These are phyloP conservation scores for Plestiodon gilberti DNA, from an alignment of 2,113 vertebrate genomes.

Conservation along the genomic window DNA sequence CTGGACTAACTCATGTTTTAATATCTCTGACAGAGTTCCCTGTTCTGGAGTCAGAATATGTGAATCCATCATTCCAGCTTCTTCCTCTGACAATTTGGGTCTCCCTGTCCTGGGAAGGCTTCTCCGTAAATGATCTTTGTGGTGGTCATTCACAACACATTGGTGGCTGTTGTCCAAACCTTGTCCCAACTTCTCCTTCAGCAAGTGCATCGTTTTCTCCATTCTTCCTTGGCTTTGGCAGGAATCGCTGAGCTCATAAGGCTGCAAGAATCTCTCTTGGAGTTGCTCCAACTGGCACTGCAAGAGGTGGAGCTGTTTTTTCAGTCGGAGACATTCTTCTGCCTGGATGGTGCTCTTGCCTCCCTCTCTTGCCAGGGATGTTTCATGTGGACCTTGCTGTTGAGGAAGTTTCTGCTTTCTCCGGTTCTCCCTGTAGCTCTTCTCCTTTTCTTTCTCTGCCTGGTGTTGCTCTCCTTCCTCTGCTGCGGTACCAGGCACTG, in stretches of 20 bases:
- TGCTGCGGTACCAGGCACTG: slow-evolving; percentile 14
- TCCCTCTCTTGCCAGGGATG: background rate
- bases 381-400: slow-evolving; percentile 75
- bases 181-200: background rate
- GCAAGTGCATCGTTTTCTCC: slow-evolving; percentile 18
- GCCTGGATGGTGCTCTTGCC: slow-evolving; percentile 64
- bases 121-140: background rate
- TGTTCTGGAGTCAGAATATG: slow-evolving; percentile 58
- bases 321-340: slow-evolving; percentile 82
- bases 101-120: background rate
- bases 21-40: slow-evolving; percentile 77
- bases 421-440: slow-evolving; percentile 78
- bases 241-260: slow-evolving; percentile 70
- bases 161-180: background rate
- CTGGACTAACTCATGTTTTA: slow-evolving; percentile 85
- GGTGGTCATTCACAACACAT: rapidly evolving
- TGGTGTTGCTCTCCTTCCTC: slow-evolving; percentile 62
- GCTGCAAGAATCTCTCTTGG: slow-evolving; percentile 86
- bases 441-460: slow-evolving; percentile 63
- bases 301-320: slow-evolving; percentile 88
- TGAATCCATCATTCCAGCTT: slow-evolving; percentile 46
- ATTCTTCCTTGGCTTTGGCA: slow-evolving; percentile 48
- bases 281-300: slow-evolving; percentile 85
- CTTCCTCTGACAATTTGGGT: slow-evolving; percentile 34
- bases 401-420: slow-evolving; percentile 85